phyloP scores from a whole-genome alignment of 2,113 vertebrate genomes.

The Cephalophus harveyi region DNA sequence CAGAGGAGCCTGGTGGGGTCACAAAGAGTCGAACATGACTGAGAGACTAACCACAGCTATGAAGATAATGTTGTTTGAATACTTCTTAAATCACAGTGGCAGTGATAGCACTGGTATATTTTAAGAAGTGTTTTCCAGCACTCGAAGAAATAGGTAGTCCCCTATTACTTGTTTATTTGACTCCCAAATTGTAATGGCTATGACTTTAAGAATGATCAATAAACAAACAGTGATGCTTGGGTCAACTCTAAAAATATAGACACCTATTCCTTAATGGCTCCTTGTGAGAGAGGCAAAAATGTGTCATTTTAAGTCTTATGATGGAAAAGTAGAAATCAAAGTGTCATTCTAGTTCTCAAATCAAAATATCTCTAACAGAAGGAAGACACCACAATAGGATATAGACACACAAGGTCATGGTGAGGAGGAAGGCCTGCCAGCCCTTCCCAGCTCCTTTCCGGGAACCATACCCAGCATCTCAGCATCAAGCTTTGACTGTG shows the following conservation, averaged over 20 bases:
- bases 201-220: neutral
- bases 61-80: neutral
- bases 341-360: neutral
- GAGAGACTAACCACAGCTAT: neutral
- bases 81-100: neutral
- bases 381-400: rapidly evolving
- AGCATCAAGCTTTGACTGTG: neutral
- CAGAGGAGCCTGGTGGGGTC: neutral
- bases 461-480: neutral
- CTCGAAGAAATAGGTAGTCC: neutral
- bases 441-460: neutral
- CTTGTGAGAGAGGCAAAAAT: neutral
- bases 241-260: neutral
- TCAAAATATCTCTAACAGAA: neutral
- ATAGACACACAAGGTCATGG: rapidly evolving
- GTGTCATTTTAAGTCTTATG: neutral
- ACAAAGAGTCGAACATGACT: neutral
- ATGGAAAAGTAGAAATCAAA: neutral
- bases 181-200: neutral
- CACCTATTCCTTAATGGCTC: neutral
- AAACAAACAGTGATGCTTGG: neutral
- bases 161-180: neutral
- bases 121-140: neutral
- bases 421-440: neutral
- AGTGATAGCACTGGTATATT: neutral